Conservation (phyloP, 2,888 invertebrate genomes). For the Ptychoptera contaminata region DNA sequence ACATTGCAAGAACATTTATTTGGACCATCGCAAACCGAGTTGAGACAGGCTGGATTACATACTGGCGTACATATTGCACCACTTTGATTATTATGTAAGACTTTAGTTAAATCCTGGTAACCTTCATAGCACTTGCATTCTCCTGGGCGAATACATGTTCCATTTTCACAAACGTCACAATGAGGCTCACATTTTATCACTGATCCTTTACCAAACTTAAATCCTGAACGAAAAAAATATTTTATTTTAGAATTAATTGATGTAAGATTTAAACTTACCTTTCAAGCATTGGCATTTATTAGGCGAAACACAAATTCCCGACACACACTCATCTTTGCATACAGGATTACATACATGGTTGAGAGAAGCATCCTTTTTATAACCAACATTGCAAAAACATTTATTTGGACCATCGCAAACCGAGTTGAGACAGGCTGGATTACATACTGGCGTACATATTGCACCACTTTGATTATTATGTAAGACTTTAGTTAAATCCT, state of each 20-base stretch:
- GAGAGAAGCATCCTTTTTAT: constrained; percentile 5
- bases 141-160: not conserved
- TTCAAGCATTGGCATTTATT: constrained; percentile 37
- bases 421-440: not conserved
- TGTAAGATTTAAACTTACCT: constrained; percentile 16
- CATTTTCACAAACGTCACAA: not conserved
- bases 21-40: constrained; percentile 20
- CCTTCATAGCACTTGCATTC: not conserved
- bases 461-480: constrained; percentile 22
- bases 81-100: too few species aligned
- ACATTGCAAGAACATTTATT: constrained; percentile 19
- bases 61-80: constrained; percentile 15
- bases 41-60: constrained; percentile 18
- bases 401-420: constrained; percentile 1
- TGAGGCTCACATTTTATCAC: not conserved
- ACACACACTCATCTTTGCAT: constrained; percentile 22
- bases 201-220: too few species aligned
- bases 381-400: constrained; percentile 10
- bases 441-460: constrained; percentile 16
- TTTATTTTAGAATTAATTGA: too few species aligned
- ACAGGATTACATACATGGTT: constrained; percentile 17
- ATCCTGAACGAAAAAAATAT: too few species aligned
- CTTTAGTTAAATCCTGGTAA: not conserved
- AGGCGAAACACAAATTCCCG: constrained; percentile 24
- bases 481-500: constrained; percentile 15